These are phyloP conservation scores for Stenodera caucasica DNA, from an alignment of 2,888 invertebrate species.

Conservation along the genomic window DNA sequence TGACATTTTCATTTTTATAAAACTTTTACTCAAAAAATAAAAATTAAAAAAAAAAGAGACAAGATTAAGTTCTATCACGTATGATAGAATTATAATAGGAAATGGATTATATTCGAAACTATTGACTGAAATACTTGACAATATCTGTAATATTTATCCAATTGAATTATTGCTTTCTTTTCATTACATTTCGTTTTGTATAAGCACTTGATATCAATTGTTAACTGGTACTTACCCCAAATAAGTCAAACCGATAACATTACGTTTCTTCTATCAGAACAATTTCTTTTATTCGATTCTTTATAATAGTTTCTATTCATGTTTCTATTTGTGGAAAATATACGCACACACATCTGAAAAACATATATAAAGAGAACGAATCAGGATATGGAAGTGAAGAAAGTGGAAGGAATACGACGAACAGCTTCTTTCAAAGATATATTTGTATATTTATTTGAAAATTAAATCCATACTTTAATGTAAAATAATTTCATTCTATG, in stretches of 20 bases:
- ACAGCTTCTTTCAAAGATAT: constrained; percentile 8
- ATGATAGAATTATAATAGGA: too few relatives aligned
- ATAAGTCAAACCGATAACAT: not conserved
- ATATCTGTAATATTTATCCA: constrained; percentile 27
- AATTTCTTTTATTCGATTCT: not conserved
- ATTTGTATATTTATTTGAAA: too few relatives aligned
- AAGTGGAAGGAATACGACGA: not conserved
- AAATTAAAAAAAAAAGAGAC: too few relatives aligned
- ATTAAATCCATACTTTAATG: constrained; percentile 30
- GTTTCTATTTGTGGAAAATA: constrained; percentile 1
- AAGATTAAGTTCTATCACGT: too few relatives aligned
- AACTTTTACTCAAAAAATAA: not conserved
- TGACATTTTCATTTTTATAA: constrained; percentile 44
- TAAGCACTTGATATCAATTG: constrained; percentile 30
- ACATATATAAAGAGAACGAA: not conserved
- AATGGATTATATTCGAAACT: constrained; percentile 1
- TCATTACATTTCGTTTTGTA: constrained; percentile 40
- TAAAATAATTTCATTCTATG: constrained; percentile 29
- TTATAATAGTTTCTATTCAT: constrained; percentile 3
- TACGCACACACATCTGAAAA: constrained; percentile 1
- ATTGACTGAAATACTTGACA: constrained; percentile 27
- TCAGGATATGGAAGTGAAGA: constrained; percentile 3
- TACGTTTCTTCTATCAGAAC: not conserved
- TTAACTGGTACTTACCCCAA: constrained; percentile 3
- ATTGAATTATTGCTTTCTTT: constrained; percentile 42